These are phyloP conservation scores for Drosophila vallismaia DNA, from an alignment of 2,888 invertebrate species.

Conservation along the genomic window DNA sequence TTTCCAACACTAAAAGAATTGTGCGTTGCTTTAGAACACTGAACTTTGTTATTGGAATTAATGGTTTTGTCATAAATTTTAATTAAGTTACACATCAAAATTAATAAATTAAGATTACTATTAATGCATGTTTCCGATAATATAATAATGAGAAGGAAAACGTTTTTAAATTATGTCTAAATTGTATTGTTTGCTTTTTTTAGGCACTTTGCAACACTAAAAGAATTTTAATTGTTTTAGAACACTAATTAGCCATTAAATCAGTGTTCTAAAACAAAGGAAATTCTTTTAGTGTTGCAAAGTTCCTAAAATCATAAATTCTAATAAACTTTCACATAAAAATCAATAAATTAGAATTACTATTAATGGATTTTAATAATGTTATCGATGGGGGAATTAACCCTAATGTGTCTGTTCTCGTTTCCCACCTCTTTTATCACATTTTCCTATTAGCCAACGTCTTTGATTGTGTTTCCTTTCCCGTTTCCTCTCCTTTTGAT, in stretches of 20 bases:
- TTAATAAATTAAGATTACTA: conserved; percentile 33
- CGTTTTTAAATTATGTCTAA: background rate
- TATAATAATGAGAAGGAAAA: background rate
- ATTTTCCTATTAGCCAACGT: background rate
- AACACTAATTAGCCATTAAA: too few relatives aligned
- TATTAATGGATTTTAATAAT: conserved; percentile 24
- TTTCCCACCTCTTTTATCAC: background rate
- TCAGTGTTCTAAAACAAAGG: too few relatives aligned
- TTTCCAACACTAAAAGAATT: background rate
- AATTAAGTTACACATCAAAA: conserved; percentile 20
- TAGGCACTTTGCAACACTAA: background rate
- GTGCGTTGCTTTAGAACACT: background rate
- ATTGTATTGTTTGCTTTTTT: background rate
- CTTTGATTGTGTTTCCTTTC: conserved; percentile 13
- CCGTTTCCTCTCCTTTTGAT: too few relatives aligned
- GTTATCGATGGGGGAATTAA: conserved; percentile 32
- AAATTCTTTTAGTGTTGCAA: too few relatives aligned
- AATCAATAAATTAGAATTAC: conserved; percentile 41
- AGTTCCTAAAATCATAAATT: too few relatives aligned
- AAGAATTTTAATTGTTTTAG: too few relatives aligned
- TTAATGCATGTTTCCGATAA: conserved; percentile 15
- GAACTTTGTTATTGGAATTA: background rate
- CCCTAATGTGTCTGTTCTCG: conserved; percentile 24
- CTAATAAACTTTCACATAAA: conserved; percentile 13
- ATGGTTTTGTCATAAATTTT: background rate